These are phyloP conservation scores for Ophion ventricosus DNA, from an alignment of 2,888 invertebrate genomes.

Conservation along the genomic window DNA sequence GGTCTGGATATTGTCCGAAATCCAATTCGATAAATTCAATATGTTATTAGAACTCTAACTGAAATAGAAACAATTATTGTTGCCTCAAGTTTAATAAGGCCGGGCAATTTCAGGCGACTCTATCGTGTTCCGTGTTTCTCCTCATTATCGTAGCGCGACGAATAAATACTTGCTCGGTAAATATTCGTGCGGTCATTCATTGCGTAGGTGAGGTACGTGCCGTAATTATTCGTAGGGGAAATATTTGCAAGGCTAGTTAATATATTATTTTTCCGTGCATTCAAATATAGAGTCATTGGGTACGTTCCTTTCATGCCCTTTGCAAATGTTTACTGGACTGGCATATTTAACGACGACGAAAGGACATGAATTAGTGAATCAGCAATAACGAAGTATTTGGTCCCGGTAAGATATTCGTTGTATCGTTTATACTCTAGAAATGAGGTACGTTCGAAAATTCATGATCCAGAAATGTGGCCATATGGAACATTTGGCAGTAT, in stretches of 20 bases:
- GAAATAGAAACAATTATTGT: neutral
- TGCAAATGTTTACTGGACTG: neutral
- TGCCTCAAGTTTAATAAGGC: neutral
- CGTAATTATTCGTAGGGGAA: neutral
- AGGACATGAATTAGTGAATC: neutral
- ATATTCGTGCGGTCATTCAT: neutral
- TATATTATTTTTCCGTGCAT: neutral
- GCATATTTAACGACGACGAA: neutral
- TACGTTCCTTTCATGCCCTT: neutral
- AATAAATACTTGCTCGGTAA: neutral
- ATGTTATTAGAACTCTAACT: too few relatives aligned
- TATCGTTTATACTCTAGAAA: too few relatives aligned
- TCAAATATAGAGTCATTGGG: neutral
- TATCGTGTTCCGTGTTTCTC: neutral
- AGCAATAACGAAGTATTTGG: neutral
- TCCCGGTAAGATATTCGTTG: neutral
- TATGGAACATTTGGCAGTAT: too few relatives aligned
- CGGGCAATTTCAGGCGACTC: neutral
- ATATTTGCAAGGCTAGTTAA: neutral
- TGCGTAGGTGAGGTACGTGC: neutral
- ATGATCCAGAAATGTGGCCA: too few relatives aligned
- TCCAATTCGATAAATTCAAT: too few relatives aligned
- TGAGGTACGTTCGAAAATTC: too few relatives aligned
- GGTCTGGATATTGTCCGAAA: too few relatives aligned
- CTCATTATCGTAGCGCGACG: neutral